Base-by-base conservation (phyloP, 2,888 invertebrate species). In the Scrobipalpa costella region DNA sequence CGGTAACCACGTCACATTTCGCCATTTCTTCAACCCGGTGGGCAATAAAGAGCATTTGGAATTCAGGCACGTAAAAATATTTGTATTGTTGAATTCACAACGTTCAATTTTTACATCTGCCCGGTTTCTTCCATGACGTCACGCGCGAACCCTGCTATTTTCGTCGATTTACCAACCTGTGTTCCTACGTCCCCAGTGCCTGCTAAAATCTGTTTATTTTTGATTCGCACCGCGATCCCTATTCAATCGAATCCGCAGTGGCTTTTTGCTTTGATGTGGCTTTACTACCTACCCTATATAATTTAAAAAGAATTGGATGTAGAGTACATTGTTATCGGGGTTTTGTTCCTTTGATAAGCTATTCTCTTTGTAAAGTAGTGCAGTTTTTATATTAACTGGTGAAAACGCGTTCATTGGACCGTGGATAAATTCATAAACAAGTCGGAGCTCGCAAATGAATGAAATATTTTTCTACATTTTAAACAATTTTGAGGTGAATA, bases 191-290 rank as follows among this genome's bases (percentile, higher is more conserved):
- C 5, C 19, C 19, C 50, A 13, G 9, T 17, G 19, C 19, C 19
- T 55, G n/a, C 33, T 15, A 75, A 77, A 77, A 71, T 64, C 67
- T 57, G 68, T 67, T 71, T 76, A 76, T 76, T 77, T 74, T 73
- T 69, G 69, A 74, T 73, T 72, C 69, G 67, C 66, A 68, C 69
- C 66, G 63, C 19, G 50, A 50, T 50, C 7, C 21, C 17, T 15
- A 44, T 44, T 44, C 44, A 15, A 44, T 44, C 44, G 44, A 44
- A 44, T 15, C 5, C 6, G n/a, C 44, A 44, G 15, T 44, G 15
- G 3, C 44, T 44, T 44, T 44, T 44, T 44, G 44, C 44, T 44
- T n/a, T n/a, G 15, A 44, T 44, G 44, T 44, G 44, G 15, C n/a
- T n/a, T 44, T 15, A 44, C 15, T n/a, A 15, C 27, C 27, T 5